phyloP scores from a whole-genome alignment of 2,113 vertebrate species.

The Donacobius atricapilla region DNA sequence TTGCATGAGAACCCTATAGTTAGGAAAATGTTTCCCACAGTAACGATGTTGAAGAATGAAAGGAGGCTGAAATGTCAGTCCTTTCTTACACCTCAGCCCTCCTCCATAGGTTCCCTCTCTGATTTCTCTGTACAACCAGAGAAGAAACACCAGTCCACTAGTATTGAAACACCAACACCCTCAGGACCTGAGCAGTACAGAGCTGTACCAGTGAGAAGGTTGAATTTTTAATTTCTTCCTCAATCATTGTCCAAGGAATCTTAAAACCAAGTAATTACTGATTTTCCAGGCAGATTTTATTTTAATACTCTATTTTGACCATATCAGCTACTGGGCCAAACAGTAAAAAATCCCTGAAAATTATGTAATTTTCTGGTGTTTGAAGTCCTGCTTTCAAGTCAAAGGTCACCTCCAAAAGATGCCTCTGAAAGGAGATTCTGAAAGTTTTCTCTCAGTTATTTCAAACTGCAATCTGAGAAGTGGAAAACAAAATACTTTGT shows the following conservation, averaged over 20 bases:
- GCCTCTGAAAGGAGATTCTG: background rate
- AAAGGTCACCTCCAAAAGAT: constrained; percentile 59
- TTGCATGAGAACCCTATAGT: background rate
- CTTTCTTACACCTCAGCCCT: background rate
- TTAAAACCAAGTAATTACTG: background rate
- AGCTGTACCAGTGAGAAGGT: background rate
- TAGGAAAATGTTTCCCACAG: background rate
- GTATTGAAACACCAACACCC: background rate
- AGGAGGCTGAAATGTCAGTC: background rate
- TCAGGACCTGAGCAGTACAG: background rate
- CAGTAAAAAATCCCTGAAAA: background rate
- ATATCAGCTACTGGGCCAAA: background rate
- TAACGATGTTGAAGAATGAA: background rate
- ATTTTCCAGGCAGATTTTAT: background rate
- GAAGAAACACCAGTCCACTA: background rate
- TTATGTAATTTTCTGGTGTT: background rate
- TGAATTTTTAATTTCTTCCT: background rate
- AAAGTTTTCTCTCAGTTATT: constrained; percentile 41
- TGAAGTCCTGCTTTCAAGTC: constrained; percentile 5
- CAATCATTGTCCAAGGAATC: background rate
- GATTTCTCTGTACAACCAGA: background rate
- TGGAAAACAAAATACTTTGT: constrained; percentile 9
- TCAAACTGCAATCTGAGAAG: constrained; percentile 17
- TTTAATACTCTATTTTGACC: background rate
- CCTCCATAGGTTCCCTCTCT: background rate